phyloP scores from a whole-genome alignment of 2,113 vertebrate species.

The Caloenas nicobarica region DNA sequence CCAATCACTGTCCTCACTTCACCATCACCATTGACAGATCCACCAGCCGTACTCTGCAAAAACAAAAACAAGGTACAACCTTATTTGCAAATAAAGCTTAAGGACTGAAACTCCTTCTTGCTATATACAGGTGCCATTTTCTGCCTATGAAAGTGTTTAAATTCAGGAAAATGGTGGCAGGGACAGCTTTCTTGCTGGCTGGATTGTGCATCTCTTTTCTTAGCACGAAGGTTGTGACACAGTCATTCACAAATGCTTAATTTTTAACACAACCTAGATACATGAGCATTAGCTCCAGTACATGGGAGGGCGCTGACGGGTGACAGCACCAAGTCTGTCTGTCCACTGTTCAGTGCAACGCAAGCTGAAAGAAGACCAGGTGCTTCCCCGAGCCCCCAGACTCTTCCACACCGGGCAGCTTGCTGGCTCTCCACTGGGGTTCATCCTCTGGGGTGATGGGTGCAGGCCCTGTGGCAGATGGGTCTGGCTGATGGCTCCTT shows the following conservation, averaged over 20 bases:
- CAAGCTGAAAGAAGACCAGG: neutral
- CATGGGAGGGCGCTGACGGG: fast-evolving
- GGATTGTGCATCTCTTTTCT: neutral
- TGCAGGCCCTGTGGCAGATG: fast-evolving
- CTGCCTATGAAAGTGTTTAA: neutral
- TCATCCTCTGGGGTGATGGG: fast-evolving
- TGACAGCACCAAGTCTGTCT: neutral
- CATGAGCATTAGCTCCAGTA: neutral
- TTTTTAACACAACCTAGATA: neutral
- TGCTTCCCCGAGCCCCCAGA: neutral
- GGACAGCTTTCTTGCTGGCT: fast-evolving
- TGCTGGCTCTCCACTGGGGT: fast-evolving
- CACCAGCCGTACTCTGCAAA: neutral
- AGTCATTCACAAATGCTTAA: neutral
- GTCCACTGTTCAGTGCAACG: no score
- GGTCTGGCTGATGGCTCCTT: no score
- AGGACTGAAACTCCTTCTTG: neutral
- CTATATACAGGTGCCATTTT: neutral
- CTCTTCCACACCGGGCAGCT: no score
- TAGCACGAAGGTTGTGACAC: fast-evolving
- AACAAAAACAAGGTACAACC: neutral
- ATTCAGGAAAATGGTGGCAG: neutral
- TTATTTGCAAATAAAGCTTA: neutral
- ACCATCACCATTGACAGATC: neutral
- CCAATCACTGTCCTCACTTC: neutral